A percentile compares a stretch with the other conserved stretches of the same genome.
phyloP scores from a whole-genome alignment of 2,888 invertebrate genomes.

The Stictocephala bisonia region DNA sequence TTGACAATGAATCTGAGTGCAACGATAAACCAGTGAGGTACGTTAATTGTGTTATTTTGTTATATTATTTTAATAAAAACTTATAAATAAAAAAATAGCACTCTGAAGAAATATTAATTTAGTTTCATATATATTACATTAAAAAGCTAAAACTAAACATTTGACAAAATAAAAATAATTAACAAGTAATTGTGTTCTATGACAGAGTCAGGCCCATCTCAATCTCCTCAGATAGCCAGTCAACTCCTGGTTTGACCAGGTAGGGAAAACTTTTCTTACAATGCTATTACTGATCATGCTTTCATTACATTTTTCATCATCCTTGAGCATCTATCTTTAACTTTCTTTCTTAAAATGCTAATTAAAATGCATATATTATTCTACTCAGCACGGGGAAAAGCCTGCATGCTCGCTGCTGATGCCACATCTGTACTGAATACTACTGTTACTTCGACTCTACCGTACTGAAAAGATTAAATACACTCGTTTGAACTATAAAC shows the following conservation, averaged over 20 bases:
- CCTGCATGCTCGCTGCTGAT: conserved; percentile 41
- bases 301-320: conserved; percentile 18
- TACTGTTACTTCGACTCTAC: too few species aligned
- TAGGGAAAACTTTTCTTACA: conserved; percentile 54
- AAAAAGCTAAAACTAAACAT: not conserved
- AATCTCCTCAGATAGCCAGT: conserved; percentile 57
- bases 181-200: conserved; percentile 46
- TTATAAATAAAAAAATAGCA: conserved; percentile 9
- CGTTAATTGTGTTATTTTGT: too few species aligned
- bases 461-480: too few species aligned
- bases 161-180: not conserved
- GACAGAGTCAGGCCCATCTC: conserved; percentile 60
- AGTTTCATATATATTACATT: not conserved
- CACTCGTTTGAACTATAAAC: too few species aligned
- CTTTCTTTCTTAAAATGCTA: conserved; percentile 24
- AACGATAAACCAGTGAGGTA: conserved; percentile 59
- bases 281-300: conserved; percentile 35
- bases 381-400: conserved; percentile 28
- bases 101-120: conserved; percentile 7
- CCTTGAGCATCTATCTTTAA: conserved; percentile 42
- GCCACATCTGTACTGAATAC: too few species aligned
- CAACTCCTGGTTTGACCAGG: conserved; percentile 61
- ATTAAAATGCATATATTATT: conserved; percentile 31
- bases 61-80: too few species aligned
- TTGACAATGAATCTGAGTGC: conserved; percentile 52